Evolutionary conservation across 2,797 vertebrate species (phyloP), one percentile per base, ranked within the genome.

Genomic region (Nannoperca obscura): DNA sequence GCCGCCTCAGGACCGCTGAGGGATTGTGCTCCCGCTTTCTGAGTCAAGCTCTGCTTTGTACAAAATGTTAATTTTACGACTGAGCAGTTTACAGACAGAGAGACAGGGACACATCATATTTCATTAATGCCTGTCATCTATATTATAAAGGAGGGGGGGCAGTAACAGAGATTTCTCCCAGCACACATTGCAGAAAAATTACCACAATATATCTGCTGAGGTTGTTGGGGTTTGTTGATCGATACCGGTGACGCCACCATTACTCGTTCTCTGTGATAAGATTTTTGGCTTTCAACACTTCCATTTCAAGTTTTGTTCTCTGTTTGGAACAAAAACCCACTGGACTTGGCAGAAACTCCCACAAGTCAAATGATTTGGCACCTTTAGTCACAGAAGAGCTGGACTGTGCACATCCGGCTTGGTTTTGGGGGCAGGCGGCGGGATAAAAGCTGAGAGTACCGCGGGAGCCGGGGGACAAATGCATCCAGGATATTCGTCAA

Each of bases 1-100:
- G 10, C 61, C 1, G 30, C 83, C 30, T 74, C 71, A 59, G 64
- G 78, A 76, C 64, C 2, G 12, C 34, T 5, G 61, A 54, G 9
- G 11, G 42, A 54, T 62, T 55, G 40, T 5, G 46, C 52, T 47
- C 74, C 27, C 55, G 38, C 58, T 68, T 24, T 61, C 53, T 0
- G 65, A 58, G 49, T 78, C 54, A 0, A 52, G 44, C 67, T 74
- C 36, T 19, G 63, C 75, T 61, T 81, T 58, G 71, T 71, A 70
- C 52, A 68, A 87, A 90, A 83, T 74, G 71, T 83, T 87, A 69
- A 89, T 91, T 89, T 90, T 84, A 86, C 81, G 66, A 88, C 71
- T 76, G 86, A 88, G 84, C 64, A 63, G 76, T 83, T 90, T 71
- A 82, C 54, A 86, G 88, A 80, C 71, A 52, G 64, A 14, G 34